These are phyloP conservation scores for Rotaria socialis DNA, from an alignment of 2,888 invertebrate genomes.

Conservation along the genomic window DNA sequence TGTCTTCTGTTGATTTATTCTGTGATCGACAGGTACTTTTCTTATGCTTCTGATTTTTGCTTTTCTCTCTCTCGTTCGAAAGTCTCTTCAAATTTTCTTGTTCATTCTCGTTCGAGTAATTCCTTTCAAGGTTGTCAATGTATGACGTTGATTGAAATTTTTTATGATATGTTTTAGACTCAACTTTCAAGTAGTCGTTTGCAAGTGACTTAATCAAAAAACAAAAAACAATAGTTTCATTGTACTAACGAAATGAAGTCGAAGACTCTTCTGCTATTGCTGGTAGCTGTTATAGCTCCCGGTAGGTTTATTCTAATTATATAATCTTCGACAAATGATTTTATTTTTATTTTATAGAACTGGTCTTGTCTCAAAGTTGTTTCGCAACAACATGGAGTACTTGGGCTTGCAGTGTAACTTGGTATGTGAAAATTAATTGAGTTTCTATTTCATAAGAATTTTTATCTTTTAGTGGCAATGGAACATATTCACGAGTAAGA, in stretches of 20 bases:
- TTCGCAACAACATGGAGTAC: not conserved
- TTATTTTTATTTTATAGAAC: not conserved
- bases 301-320: not conserved
- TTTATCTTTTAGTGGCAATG: not conserved
- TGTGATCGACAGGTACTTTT: not conserved
- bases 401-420: slow-evolving; percentile 30
- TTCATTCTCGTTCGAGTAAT: not conserved
- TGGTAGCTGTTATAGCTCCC: not conserved
- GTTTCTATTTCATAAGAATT: not conserved
- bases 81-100: not conserved
- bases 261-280: not conserved
- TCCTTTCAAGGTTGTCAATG: not conserved
- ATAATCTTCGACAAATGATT: not conserved
- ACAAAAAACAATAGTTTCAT: not conserved
- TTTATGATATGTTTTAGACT: not conserved
- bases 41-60: not conserved
- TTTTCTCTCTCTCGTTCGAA: not conserved
- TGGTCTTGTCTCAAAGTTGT: not conserved
- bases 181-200: not conserved
- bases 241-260: not conserved
- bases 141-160: not conserved
- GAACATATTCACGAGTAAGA: not conserved
- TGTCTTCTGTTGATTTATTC: not conserved
- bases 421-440: not conserved
- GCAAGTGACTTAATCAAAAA: not conserved